Percentiles rank a stretch among this genome's conserved stretches.
These are phyloP conservation scores for Cryptomyrus ogoouensis DNA, from an alignment of 2,113 vertebrate genomes.

Conservation along the genomic window DNA sequence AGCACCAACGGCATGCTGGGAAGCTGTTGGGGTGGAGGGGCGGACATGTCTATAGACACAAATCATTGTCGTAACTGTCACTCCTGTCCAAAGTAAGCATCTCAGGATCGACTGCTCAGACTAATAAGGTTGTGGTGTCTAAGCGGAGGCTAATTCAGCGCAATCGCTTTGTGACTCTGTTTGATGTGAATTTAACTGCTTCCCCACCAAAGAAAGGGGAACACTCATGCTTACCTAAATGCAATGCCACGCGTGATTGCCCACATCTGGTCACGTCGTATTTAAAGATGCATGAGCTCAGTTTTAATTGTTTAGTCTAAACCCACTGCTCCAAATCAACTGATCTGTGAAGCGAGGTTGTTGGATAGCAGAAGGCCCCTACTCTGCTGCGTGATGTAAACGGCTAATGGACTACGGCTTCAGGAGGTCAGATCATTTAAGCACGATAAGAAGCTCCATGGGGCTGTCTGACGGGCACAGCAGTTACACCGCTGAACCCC, in stretches of 20 bases:
- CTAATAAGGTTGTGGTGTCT: neutral
- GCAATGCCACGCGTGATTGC: neutral
- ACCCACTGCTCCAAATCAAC: neutral
- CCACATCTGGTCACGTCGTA: neutral
- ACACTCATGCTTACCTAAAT: neutral
- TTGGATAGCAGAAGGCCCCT: neutral
- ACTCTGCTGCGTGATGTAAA: neutral
- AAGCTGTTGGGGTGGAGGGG: neutral
- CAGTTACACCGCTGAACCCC: neutral
- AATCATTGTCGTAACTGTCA: conserved; percentile 6
- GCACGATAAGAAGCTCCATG: neutral
- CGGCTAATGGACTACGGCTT: neutral
- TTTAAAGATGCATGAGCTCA: neutral
- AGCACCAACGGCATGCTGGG: neutral
- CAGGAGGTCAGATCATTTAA: neutral
- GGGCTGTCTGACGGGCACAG: neutral
- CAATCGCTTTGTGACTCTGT: neutral
- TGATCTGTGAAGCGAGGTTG: neutral
- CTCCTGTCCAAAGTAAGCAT: neutral
- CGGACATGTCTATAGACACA: neutral
- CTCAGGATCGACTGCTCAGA: neutral
- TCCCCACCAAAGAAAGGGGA: neutral
- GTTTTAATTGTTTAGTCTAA: neutral
- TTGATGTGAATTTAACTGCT: neutral
- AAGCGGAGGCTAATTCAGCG: neutral